Base-by-base conservation (phyloP, 2,888 invertebrate genomes). In the Lagria hirta region DNA sequence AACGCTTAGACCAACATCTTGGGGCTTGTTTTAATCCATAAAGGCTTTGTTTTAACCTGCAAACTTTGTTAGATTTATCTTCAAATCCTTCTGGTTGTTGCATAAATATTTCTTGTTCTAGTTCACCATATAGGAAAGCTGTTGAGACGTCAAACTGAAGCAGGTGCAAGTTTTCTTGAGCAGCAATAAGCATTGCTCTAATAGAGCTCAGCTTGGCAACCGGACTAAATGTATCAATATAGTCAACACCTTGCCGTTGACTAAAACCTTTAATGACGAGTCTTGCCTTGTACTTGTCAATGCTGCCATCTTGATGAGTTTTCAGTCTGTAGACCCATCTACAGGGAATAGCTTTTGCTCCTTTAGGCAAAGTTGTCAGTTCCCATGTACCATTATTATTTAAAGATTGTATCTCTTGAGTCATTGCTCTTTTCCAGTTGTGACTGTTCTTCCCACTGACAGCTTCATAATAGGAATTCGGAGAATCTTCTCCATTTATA, bases 11-110 rank as follows among this genome's bases (percentile, higher is more conserved):
- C 65, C 66, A 68, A 18, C 55, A 55, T 27, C 68, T 34, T 10
- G 64, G 57, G 3, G 64, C 51, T 41, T 68, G 67, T 34, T 66
- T 66, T 1, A 69, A 48, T 2, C 68, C 68, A 51, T 69, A 69
- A 11, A 69, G 27, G 26, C 60, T 57, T 34, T 54, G 52, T 3
- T 50, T 48, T 18, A 66, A 48, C 20, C 52, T 55, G 36, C 64
- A 68, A 3, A 65, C 61, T n/a, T 36, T 24, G 3, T 30, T 28
- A 1, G 56, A 51, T 12, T 52, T 55, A 38, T 62, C 56, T 6
- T 53, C 37, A 28, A 52, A 61, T 3, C 67, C 66, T 35, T 60
- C 45, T 24, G 67, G 68, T 20, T 65, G 61, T 16, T 48, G 43
- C 65, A 68, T 66, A 30, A 57, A 66, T 6, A 68, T 56, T 12